phyloP scores from a whole-genome alignment of 1,140 invertebrate genomes.

The Telenomus remus region DNA sequence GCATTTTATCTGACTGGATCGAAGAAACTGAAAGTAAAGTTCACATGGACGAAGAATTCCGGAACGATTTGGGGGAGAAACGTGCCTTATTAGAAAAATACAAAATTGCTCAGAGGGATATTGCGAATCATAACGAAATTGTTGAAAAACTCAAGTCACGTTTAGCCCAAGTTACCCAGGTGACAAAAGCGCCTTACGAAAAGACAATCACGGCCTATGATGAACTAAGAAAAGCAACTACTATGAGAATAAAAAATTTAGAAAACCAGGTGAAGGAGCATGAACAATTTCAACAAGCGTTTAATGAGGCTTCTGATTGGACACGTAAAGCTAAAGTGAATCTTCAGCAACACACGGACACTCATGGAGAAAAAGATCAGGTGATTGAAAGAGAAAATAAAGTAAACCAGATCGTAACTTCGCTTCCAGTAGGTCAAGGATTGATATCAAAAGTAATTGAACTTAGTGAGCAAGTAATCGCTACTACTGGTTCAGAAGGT shows the following conservation, averaged over 20 bases:
- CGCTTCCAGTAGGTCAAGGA: conserved; percentile 82
- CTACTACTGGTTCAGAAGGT: conserved; percentile 89
- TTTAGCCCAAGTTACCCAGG: conserved; percentile 79
- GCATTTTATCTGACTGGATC: conserved; percentile 87
- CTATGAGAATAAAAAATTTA: conserved; percentile 80
- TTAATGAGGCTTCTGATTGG: conserved; percentile 90
- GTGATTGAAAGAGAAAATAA: conserved; percentile 84
- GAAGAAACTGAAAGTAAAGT: conserved; percentile 90
- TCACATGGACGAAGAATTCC: conserved; percentile 80
- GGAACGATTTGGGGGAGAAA: conserved; percentile 93
- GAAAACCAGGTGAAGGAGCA: conserved; percentile 90
- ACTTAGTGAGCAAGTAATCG: conserved; percentile 85
- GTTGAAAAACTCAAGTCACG: conserved; percentile 83
- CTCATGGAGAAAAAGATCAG: conserved; percentile 86
- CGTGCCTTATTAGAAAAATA: conserved; percentile 90
- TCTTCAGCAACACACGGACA: conserved; percentile 88
- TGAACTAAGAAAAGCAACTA: conserved; percentile 80
- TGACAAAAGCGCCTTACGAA: conserved; percentile 82
- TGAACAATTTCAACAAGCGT: conserved; percentile 88
- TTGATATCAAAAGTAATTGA: conserved; percentile 85
- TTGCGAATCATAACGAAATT: conserved; percentile 84
- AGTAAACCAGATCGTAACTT: conserved; percentile 81
- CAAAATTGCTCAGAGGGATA: conserved; percentile 84
- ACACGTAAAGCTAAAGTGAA: conserved; percentile 88
- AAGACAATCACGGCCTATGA: conserved; percentile 83